These are phyloP conservation scores for Turritopsis dohrnii DNA, from an alignment of 30 jellyfish, hydroid and myxozoan species.

Conservation along the genomic window DNA sequence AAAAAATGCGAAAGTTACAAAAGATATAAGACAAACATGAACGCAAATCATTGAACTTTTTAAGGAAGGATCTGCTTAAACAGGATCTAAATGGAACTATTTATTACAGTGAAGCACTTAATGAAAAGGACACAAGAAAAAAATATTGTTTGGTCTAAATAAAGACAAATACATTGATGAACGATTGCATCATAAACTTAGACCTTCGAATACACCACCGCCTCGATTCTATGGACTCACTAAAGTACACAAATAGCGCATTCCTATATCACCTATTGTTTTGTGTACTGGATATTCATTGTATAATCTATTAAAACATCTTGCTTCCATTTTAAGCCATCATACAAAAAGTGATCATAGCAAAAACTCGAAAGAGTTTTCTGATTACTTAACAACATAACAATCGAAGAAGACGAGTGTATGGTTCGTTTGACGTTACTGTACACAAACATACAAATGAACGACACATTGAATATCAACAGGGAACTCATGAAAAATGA, in stretches of 20 bases:
- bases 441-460: neutral
- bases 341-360: neutral
- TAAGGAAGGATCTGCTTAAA: no score
- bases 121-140: no score
- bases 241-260: neutral
- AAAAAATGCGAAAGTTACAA: no score
- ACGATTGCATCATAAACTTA: neutral
- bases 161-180: no score
- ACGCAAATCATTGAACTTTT: no score
- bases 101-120: no score
- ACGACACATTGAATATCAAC: neutral
- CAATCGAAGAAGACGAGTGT: slow-evolving; percentile 1
- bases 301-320: no score
- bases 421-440: neutral
- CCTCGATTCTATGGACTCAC: neutral
- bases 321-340: neutral
- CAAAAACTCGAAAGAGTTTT: slow-evolving; percentile 3
- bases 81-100: no score
- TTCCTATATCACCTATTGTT: neutral
- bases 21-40: no score
- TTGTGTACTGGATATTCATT: neutral
- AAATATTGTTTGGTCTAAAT: no score
- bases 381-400: neutral
- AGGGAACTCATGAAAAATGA: slow-evolving; percentile 4
- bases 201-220: neutral